Conservation (phyloP, 2,113 vertebrate species). For the Bambusicola thoracicus region DNA sequence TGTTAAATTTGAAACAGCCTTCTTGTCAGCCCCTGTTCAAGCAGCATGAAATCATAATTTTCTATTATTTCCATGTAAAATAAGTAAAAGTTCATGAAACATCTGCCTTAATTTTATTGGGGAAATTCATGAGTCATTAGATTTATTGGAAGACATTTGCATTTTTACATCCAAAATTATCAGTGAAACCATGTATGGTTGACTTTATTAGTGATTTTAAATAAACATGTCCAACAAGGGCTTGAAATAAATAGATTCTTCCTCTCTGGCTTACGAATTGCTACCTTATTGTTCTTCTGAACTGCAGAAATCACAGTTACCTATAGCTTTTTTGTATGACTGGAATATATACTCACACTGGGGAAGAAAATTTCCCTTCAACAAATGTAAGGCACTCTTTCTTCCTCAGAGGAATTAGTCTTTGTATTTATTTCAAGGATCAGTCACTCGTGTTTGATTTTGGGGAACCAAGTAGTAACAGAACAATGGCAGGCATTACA, state of each 20-base stretch:
- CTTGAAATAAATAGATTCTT: neutral
- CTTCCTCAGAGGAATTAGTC: neutral
- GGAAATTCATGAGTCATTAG: neutral
- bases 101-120: neutral
- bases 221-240: neutral
- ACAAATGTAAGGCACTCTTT: accelerated
- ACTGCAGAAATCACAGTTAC: neutral
- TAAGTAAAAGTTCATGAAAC: neutral
- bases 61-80: neutral
- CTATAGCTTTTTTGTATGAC: neutral
- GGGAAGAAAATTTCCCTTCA: neutral
- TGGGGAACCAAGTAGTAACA: neutral
- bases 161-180: neutral
- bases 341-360: neutral
- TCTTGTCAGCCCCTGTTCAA: neutral
- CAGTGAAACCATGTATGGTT: neutral
- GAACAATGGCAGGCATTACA: neutral
- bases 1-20: neutral
- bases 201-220: neutral
- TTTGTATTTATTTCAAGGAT: neutral
- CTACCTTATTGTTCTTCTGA: neutral
- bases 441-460: neutral
- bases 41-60: neutral
- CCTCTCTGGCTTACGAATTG: neutral
- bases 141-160: neutral